Conservation (phyloP, 1,140 invertebrate genomes). For the Wasmannia auropunctata region DNA sequence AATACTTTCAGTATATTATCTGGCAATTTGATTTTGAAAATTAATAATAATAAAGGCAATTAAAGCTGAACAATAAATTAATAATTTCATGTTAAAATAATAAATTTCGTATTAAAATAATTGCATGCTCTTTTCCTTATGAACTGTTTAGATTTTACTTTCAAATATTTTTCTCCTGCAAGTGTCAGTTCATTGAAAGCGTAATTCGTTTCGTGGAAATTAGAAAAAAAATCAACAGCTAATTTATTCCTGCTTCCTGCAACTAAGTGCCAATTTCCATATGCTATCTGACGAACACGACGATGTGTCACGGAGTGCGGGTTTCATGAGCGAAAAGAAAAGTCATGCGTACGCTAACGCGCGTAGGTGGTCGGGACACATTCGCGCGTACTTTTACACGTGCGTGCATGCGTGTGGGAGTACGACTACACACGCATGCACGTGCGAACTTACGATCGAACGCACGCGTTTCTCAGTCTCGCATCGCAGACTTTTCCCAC, state of each 20-base stretch:
- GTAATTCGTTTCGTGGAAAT: not conserved
- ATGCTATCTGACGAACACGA: not conserved
- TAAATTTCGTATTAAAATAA: too few species aligned
- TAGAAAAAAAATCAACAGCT: constrained; percentile 15
- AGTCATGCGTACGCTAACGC: constrained; percentile 6
- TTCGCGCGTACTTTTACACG: not conserved
- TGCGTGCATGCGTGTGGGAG: not conserved
- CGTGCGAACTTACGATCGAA: constrained; percentile 79
- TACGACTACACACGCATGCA: constrained; percentile 26
- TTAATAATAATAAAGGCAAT: not conserved
- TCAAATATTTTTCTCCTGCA: not conserved
- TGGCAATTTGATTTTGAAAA: not conserved
- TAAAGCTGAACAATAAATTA: not conserved
- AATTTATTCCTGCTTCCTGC: constrained; percentile 27
- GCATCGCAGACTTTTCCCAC: constrained; percentile 84
- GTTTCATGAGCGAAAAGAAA: constrained; percentile 37
- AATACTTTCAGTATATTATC: not conserved
- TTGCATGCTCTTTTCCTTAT: too few species aligned
- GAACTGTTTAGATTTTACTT: not conserved
- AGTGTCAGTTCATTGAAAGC: not conserved
- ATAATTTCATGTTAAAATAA: not conserved
- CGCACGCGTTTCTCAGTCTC: constrained; percentile 84
- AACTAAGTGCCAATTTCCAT: constrained; percentile 28
- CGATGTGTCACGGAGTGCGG: constrained; percentile 18
- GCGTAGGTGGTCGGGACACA: constrained; percentile 34